Conservation (phyloP, 92 coral and sea anemone genomes). For the Phenganax marumi region DNA sequence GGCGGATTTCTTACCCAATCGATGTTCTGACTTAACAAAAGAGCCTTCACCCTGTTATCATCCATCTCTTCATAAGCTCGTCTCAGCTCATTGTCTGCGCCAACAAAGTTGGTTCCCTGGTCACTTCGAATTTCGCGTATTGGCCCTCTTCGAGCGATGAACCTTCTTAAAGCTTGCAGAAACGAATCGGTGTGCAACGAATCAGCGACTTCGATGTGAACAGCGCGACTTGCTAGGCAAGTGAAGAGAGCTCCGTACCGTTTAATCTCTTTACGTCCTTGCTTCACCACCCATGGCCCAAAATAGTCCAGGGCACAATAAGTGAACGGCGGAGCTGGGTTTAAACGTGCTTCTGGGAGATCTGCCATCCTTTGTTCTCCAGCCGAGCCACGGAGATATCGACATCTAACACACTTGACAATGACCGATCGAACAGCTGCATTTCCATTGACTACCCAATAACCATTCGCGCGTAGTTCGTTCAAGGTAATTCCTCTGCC, state of each 20-base stretch:
- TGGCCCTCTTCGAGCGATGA: background rate
- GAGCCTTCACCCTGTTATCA: background rate
- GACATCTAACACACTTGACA: conserved; percentile 26
- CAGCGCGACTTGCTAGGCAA: background rate
- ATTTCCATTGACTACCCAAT: background rate
- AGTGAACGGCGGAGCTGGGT: no score
- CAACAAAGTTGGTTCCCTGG: conserved; percentile 8
- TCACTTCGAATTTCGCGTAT: background rate
- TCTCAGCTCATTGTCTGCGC: background rate
- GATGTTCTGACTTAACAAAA: background rate
- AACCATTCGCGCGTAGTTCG: no score
- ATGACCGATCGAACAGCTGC: no score
- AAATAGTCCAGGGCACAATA: background rate
- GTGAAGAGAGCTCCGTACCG: background rate
- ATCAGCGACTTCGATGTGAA: background rate
- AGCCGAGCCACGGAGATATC: conserved; percentile 15
- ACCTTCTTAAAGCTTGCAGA: background rate
- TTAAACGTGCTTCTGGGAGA: no score
- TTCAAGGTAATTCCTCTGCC: conserved; percentile 4
- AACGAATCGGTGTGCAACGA: background rate
- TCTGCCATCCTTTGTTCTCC: conserved; percentile 41
- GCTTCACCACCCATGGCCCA: background rate
- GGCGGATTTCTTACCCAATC: conserved; percentile 6
- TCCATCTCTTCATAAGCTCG: background rate
- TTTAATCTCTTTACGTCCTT: conserved; percentile 18